Percentiles rank a stretch among this genome's conserved stretches.
Evolutionary conservation across 2,888 invertebrate species (phyloP).

Genomic region (Eurytoma californica): DNA sequence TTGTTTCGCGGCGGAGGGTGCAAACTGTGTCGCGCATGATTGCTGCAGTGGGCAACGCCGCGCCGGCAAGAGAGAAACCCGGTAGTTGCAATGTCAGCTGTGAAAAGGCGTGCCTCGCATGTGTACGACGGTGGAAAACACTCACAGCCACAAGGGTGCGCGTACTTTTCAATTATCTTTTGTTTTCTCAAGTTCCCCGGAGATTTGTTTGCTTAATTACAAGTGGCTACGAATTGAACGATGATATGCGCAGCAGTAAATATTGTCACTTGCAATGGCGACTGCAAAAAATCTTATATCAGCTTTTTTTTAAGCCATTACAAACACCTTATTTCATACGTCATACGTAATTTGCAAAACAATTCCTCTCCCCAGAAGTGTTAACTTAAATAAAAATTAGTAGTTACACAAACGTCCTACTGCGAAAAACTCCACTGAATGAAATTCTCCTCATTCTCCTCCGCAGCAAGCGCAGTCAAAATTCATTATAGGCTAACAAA

Average conservation of each 20-base stretch:
- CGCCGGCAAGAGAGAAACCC: neutral
- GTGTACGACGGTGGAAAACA: slow-evolving; percentile 1
- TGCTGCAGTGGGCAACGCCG: neutral
- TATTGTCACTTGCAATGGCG: too few species aligned
- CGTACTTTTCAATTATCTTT: slow-evolving; percentile 17
- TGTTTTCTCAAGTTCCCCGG: neutral
- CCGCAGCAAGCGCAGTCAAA: slow-evolving; percentile 9
- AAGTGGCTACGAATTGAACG: too few species aligned
- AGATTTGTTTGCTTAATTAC: too few species aligned
- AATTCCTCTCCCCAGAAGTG: too few species aligned
- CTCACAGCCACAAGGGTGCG: neutral
- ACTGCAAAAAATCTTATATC: too few species aligned
- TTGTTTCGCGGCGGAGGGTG: slow-evolving; percentile 30
- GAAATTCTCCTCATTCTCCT: neutral
- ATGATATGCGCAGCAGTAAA: too few species aligned
- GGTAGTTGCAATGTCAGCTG: slow-evolving; percentile 2
- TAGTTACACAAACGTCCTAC: too few species aligned
- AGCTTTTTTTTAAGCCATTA: too few species aligned
- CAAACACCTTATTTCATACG: too few species aligned
- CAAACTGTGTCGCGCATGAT: slow-evolving; percentile 35
- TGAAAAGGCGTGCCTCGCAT: slow-evolving; percentile 20
- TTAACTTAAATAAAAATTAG: too few species aligned
- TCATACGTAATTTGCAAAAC: too few species aligned
- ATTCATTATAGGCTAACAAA: slow-evolving; percentile 17
- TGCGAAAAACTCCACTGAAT: too few species aligned